These are phyloP conservation scores for Oryzaephilus surinamensis DNA, from an alignment of 1,140 invertebrate species.

Conservation along the genomic window DNA sequence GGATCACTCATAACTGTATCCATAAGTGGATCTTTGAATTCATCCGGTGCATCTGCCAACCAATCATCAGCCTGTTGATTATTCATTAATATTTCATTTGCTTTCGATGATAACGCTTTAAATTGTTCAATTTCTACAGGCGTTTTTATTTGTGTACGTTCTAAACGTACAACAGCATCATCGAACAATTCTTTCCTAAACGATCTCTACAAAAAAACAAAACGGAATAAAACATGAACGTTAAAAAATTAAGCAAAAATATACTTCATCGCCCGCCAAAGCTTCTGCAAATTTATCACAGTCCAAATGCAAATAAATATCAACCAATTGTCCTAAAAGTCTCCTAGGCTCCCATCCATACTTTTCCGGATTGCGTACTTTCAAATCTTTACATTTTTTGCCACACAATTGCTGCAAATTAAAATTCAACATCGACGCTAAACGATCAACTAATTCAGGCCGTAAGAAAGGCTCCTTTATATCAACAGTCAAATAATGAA, in stretches of 20 bases:
- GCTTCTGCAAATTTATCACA: conserved; percentile 82
- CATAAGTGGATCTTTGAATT: conserved; percentile 96
- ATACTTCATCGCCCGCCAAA: conserved; percentile 79
- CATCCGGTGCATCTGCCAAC: conserved; percentile 91
- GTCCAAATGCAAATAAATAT: conserved; percentile 95
- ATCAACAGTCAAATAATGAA: conserved; percentile 90
- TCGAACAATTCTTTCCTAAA: conserved; percentile 87
- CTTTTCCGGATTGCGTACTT: conserved; percentile 89
- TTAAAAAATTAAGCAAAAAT: conserved; percentile 9
- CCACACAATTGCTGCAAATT: conserved; percentile 95
- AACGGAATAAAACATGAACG: background rate
- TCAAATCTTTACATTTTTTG: conserved; percentile 93
- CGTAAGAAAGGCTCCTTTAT: conserved; percentile 90
- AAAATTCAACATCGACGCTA: conserved; percentile 97
- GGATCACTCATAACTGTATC: conserved; percentile 96
- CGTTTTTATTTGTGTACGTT: conserved; percentile 73
- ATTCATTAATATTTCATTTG: conserved; percentile 64
- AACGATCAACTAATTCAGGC: conserved; percentile 80
- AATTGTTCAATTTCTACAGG: conserved; percentile 75
- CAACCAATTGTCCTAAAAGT: conserved; percentile 81
- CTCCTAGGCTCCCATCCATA: conserved; percentile 94
- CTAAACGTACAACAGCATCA: conserved; percentile 72
- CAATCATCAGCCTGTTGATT: conserved; percentile 84
- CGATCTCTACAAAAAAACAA: conserved; percentile 61
- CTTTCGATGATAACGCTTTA: conserved; percentile 64